These are phyloP conservation scores for Zaprionus davidi DNA, from an alignment of 1,140 invertebrate species.

Conservation along the genomic window DNA sequence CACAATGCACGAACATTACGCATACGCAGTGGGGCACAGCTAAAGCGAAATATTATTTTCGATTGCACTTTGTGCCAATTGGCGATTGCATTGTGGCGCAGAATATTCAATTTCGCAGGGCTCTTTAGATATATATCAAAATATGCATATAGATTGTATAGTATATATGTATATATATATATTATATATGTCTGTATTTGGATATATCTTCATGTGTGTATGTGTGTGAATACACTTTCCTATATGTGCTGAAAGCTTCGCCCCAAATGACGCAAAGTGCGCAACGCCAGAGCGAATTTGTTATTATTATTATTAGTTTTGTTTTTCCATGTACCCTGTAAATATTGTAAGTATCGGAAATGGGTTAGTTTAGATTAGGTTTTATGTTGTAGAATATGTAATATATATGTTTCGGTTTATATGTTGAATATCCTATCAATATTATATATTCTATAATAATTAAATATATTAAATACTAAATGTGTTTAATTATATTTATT, in stretches of 20 bases:
- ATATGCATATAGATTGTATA: slow-evolving; percentile 16
- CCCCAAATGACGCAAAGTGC: slow-evolving; percentile 50
- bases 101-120: slow-evolving; percentile 48
- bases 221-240: slow-evolving; percentile 1
- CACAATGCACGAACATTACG: slow-evolving; percentile 50
- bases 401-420: not conserved
- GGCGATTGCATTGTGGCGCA: slow-evolving; percentile 63
- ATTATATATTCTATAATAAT: no score
- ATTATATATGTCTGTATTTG: slow-evolving; percentile 3
- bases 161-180: slow-evolving; percentile 1
- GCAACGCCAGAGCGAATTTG: slow-evolving; percentile 39
- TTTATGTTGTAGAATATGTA: not conserved
- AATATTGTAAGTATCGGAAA: not conserved
- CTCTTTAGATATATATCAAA: slow-evolving; percentile 43
- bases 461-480: no score
- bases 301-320: slow-evolving; percentile 46
- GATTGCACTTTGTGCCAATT: slow-evolving; percentile 13
- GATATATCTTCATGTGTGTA: not conserved
- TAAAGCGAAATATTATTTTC: slow-evolving; percentile 46
- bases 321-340: slow-evolving; percentile 4
- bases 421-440: no score
- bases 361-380: not conserved
- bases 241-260: slow-evolving; percentile 36
- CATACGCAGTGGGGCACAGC: slow-evolving; percentile 61
- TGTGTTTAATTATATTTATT: no score